Percentiles rank a stretch among this genome's conserved stretches.
phyloP scores from a whole-genome alignment of 2,888 invertebrate species.

The Hypomecis punctinalis region DNA sequence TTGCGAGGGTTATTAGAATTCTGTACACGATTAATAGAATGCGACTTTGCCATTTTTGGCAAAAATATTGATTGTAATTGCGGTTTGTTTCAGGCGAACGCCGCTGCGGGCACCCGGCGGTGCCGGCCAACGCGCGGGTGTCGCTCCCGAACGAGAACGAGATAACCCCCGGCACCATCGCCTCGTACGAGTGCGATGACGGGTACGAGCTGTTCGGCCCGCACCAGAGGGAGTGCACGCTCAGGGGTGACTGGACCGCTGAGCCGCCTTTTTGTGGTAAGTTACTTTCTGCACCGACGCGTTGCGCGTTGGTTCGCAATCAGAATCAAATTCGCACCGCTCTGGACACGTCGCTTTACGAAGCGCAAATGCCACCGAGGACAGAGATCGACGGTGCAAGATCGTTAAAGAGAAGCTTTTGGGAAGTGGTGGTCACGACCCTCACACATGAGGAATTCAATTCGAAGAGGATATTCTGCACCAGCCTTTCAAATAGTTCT shows the following conservation, averaged over 20 bases:
- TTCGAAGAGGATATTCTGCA: too few relatives aligned
- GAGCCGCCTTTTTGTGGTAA: slow-evolving; percentile 94
- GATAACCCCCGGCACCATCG: slow-evolving; percentile 85
- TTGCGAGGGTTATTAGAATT: too few relatives aligned
- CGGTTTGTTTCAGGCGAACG: slow-evolving; percentile 67
- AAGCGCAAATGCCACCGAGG: too few relatives aligned
- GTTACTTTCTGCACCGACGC: neutral
- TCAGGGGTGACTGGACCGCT: slow-evolving; percentile 90
- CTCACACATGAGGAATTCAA: too few relatives aligned
- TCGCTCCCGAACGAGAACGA: slow-evolving; percentile 84
- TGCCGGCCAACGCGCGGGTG: slow-evolving; percentile 93
- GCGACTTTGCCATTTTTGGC: neutral
- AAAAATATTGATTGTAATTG: neutral
- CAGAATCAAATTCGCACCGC: too few relatives aligned
- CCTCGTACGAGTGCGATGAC: slow-evolving; percentile 93
- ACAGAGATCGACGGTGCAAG: too few relatives aligned
- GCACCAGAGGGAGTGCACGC: slow-evolving; percentile 88
- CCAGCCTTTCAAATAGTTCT: too few relatives aligned
- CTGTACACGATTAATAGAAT: too few relatives aligned
- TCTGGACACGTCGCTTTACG: too few relatives aligned
- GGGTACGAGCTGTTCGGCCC: slow-evolving; percentile 95
- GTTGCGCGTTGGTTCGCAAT: too few relatives aligned
- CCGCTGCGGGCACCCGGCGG: slow-evolving; percentile 93
- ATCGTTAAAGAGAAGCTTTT: too few relatives aligned
- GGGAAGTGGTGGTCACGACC: too few relatives aligned